These are phyloP conservation scores for Silurus aristotelis DNA, from an alignment of 2,797 vertebrate genomes.

Conservation along the genomic window DNA sequence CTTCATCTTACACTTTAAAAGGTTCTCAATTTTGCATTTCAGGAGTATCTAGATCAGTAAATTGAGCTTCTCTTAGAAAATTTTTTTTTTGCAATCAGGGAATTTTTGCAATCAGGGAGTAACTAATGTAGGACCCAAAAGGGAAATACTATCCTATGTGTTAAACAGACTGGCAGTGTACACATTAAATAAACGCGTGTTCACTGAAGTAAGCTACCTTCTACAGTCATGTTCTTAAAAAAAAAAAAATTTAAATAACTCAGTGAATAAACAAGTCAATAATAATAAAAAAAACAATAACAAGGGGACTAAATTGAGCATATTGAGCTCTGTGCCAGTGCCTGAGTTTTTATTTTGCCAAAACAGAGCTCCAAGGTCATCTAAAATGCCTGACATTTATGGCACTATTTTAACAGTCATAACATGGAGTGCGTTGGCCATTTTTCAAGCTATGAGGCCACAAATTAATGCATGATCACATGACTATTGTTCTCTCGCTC, in stretches of 20 bases:
- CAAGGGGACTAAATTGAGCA: not conserved
- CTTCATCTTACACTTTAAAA: not conserved
- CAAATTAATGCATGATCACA: not conserved
- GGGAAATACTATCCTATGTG: not conserved
- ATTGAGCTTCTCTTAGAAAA: not conserved
- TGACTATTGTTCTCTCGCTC: not conserved
- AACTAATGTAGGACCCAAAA: not conserved
- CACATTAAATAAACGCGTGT: not conserved
- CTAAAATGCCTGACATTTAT: not conserved
- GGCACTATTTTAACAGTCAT: not conserved
- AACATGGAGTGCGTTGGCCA: not conserved
- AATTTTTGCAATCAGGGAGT: too few relatives aligned
- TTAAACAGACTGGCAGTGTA: not conserved
- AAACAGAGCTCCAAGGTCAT: not conserved
- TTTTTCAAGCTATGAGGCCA: not conserved
- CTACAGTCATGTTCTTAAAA: not conserved
- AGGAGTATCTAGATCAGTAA: not conserved
- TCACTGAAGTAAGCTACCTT: not conserved
- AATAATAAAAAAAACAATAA: not conserved
- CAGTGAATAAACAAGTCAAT: not conserved
- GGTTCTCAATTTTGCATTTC: not conserved
- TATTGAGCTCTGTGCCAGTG: not conserved
- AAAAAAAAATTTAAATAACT: not conserved
- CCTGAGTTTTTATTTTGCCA: not conserved
- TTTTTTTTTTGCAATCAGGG: too few relatives aligned